These are phyloP conservation scores for Shargacucullia verbasci DNA, from an alignment of 2,888 invertebrate genomes.

Conservation along the genomic window DNA sequence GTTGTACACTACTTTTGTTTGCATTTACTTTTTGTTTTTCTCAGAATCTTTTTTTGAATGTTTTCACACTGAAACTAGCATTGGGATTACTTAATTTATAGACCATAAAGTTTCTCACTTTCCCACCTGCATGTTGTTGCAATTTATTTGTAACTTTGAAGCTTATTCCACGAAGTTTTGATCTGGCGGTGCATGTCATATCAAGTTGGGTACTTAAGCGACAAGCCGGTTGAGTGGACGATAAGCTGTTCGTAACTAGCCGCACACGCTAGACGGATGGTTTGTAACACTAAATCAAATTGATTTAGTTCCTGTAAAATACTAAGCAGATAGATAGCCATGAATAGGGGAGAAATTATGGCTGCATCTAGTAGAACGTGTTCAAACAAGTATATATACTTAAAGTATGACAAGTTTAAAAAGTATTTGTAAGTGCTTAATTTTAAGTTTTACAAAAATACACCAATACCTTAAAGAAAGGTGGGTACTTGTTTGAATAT, in stretches of 20 bases:
- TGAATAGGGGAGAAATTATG: conserved; percentile 1
- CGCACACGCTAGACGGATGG: conserved; percentile 21
- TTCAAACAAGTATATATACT: neutral
- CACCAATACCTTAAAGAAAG: too few species aligned
- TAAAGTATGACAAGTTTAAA: too few species aligned
- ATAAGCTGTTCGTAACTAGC: conserved; percentile 31
- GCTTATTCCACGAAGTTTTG: conserved; percentile 9
- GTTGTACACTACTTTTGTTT: too few species aligned
- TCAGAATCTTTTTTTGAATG: too few species aligned
- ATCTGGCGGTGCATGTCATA: conserved; percentile 14
- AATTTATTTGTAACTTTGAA: conserved; percentile 14
- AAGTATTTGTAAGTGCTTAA: too few species aligned
- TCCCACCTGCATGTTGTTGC: neutral
- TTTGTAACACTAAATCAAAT: conserved; percentile 39
- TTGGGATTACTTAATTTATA: too few species aligned
- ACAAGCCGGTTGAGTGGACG: conserved; percentile 7
- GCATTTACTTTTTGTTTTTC: too few species aligned
- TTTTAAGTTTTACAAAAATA: too few species aligned
- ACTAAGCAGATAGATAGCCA: conserved; percentile 9
- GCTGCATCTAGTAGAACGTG: neutral
- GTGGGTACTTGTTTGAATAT: too few species aligned
- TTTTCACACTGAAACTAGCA: too few species aligned
- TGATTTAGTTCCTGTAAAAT: conserved; percentile 36
- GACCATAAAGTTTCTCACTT: too few species aligned
- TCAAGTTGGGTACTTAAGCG: conserved; percentile 14